Evolutionary conservation across 2,888 invertebrate genomes (phyloP).

Genomic region (Antitype chi): DNA sequence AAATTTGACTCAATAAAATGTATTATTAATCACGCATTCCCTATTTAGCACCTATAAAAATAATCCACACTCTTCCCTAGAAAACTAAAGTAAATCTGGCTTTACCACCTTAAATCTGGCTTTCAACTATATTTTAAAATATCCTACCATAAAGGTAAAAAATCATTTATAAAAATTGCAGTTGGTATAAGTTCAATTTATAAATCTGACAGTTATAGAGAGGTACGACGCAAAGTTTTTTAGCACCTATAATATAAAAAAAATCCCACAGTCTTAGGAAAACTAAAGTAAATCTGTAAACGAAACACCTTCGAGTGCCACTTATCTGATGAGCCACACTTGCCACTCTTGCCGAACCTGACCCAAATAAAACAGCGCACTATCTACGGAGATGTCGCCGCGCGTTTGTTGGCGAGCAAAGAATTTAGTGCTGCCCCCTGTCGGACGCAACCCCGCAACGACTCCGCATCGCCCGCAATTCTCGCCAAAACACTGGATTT

Average conservation of each 20-base stretch:
- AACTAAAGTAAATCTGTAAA: constrained; percentile 49
- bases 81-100: too few relatives aligned
- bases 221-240: not conserved
- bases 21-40: too few relatives aligned
- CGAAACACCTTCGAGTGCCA: constrained; percentile 51
- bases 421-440: constrained; percentile 81
- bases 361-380: constrained; percentile 82
- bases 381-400: constrained; percentile 72
- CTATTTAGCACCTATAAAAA: not conserved
- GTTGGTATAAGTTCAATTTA: not conserved
- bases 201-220: not conserved
- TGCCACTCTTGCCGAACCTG: constrained; percentile 73
- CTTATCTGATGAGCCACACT: constrained; percentile 72
- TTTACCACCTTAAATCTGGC: too few relatives aligned
- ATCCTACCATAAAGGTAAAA: too few relatives aligned
- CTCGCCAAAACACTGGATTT: constrained; percentile 49
- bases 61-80: too few relatives aligned
- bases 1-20: not conserved
- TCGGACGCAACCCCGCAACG: constrained; percentile 68
- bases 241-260: not conserved
- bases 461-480: constrained; percentile 55
- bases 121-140: too few relatives aligned
- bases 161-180: not conserved
- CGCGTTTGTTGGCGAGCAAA: constrained; percentile 81
- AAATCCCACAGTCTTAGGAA: not conserved